Evolutionary conservation across 2,797 vertebrate genomes (phyloP).

Genomic region (Scomberomorus guttatus): DNA sequence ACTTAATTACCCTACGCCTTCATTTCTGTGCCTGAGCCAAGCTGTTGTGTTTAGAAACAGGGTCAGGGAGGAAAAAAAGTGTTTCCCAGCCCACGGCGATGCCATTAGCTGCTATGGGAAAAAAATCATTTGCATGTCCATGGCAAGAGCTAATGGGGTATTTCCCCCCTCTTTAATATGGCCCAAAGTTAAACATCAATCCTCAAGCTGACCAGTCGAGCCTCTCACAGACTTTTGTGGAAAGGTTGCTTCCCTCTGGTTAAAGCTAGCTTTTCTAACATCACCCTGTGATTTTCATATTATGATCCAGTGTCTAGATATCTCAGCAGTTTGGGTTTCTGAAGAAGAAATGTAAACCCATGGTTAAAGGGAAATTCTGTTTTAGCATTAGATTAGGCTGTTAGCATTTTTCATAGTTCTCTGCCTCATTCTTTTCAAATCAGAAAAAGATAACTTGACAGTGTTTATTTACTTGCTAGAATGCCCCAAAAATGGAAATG

Average conservation of each 20-base stretch:
- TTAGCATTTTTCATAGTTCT: conserved; percentile 34
- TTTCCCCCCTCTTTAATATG: conserved; percentile 71
- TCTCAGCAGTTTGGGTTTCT: conserved; percentile 45
- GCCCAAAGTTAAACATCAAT: conserved; percentile 28
- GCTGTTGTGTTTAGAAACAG: conserved; percentile 63
- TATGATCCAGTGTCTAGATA: conserved; percentile 33
- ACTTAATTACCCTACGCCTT: conserved; percentile 71
- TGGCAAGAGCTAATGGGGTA: conserved; percentile 66
- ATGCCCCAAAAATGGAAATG: conserved; percentile 1
- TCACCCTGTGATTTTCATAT: conserved; percentile 46
- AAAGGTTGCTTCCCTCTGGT: conserved; percentile 19
- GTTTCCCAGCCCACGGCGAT: conserved; percentile 44
- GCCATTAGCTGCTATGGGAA: conserved; percentile 51
- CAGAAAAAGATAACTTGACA: background rate
- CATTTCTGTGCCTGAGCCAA: conserved; percentile 56
- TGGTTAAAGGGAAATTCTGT: background rate
- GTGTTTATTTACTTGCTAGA: background rate
- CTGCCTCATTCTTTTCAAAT: background rate
- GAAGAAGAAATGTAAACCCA: conserved; percentile 13
- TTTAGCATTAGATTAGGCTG: conserved; percentile 38
- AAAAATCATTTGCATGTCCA: conserved; percentile 46
- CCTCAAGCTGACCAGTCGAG: conserved; percentile 25
- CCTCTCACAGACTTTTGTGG: conserved; percentile 44
- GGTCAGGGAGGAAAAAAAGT: conserved; percentile 62
- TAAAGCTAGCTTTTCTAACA: conserved; percentile 19